phyloP scores from a whole-genome alignment of 35 echinoderm and acorn worm species.

The Lytechinus pictus region DNA sequence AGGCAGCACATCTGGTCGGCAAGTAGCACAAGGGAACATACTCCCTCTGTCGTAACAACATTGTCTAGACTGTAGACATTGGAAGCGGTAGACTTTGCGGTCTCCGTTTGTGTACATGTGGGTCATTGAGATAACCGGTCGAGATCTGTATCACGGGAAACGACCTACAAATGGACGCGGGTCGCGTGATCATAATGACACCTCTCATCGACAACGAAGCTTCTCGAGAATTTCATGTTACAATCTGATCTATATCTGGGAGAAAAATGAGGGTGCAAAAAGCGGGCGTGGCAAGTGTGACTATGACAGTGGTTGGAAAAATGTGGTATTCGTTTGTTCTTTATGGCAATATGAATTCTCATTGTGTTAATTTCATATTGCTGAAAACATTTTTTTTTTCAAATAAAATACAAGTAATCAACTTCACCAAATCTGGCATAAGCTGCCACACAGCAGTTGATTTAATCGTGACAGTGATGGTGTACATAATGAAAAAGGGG shows the following conservation, averaged over 20 bases:
- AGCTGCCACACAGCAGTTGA: background rate
- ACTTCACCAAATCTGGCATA: background rate
- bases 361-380: background rate
- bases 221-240: background rate
- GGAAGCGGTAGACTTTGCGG: background rate
- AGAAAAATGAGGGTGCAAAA: background rate
- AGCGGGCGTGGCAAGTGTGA: background rate
- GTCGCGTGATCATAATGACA: background rate
- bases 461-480: background rate
- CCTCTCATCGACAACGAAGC: background rate
- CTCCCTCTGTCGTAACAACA: conserved; percentile 8
- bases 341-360: background rate
- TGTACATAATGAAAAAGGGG: background rate
- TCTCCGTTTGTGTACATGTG: conserved; percentile 2
- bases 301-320: background rate
- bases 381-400: background rate
- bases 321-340: background rate
- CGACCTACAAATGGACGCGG: background rate
- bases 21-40: background rate
- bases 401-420: background rate
- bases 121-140: conserved; percentile 1
- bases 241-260: background rate
- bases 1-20: background rate
- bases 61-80: conserved; percentile 6
- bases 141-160: background rate